Conservation (phyloP, 2,888 invertebrate genomes). For the Venusia cambrica region DNA sequence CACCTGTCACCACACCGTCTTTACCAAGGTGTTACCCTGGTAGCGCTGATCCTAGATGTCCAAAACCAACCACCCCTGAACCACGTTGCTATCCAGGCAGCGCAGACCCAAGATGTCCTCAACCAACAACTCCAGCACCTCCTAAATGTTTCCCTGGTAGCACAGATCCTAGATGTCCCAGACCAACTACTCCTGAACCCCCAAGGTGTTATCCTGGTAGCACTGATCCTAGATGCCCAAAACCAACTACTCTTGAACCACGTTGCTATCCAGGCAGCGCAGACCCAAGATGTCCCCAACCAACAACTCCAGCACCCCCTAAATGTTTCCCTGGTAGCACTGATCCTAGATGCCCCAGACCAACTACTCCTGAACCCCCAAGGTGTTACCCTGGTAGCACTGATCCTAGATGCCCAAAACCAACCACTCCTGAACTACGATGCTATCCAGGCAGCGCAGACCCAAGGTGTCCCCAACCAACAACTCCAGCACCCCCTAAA, state of each 20-base stretch:
- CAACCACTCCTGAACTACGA: conserved; percentile 35
- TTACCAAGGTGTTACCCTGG: too few species aligned
- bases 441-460: conserved; percentile 43
- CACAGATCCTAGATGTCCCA: conserved; percentile 40
- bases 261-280: conserved; percentile 35
- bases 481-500: conserved; percentile 36
- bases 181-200: conserved; percentile 33
- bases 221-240: conserved; percentile 31
- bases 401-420: conserved; percentile 40
- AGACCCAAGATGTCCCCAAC: conserved; percentile 41
- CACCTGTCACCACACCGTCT: conserved; percentile 14
- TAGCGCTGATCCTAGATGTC: conserved; percentile 32
- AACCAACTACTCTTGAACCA: conserved; percentile 40
- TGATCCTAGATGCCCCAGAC: conserved; percentile 39
- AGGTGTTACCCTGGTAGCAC: conserved; percentile 37
- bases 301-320: conserved; percentile 38
- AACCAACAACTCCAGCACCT: conserved; percentile 27
- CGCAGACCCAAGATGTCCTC: conserved; percentile 29
- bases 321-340: conserved; percentile 38
- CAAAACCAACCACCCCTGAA: conserved; percentile 23
- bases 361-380: conserved; percentile 39
- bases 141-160: conserved; percentile 45
- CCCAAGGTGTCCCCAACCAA: conserved; percentile 47
- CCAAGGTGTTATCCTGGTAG: conserved; percentile 35
- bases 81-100: conserved; percentile 32